Evolutionary conservation across 2,797 vertebrate genomes (phyloP).

Genomic region (Amblyopsis hoosieri): DNA sequence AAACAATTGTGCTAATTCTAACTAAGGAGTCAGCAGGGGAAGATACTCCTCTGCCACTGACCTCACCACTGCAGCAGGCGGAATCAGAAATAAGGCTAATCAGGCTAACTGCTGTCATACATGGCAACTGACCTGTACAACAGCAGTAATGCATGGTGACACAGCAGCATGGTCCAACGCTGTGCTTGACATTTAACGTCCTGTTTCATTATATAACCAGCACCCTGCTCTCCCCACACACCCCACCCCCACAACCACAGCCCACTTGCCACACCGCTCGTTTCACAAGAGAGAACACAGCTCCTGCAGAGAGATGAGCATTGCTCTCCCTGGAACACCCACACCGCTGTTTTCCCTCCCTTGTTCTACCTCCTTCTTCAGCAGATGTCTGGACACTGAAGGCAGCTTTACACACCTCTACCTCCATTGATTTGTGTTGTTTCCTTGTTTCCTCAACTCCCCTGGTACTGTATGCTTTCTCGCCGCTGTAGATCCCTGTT

Average conservation of each 20-base stretch:
- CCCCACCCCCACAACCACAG: not conserved
- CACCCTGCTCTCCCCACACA: constrained; percentile 13
- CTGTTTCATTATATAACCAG: constrained; percentile 50
- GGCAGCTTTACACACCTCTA: constrained; percentile 19
- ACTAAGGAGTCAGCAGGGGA: too few relatives aligned
- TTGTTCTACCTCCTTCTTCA: constrained; percentile 19
- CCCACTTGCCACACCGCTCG: constrained; percentile 28
- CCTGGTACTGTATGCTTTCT: constrained; percentile 5
- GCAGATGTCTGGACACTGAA: constrained; percentile 14
- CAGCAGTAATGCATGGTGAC: constrained; percentile 32
- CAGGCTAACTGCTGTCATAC: constrained; percentile 4
- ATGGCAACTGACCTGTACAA: not conserved
- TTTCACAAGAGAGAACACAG: constrained; percentile 65
- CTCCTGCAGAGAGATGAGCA: constrained; percentile 60
- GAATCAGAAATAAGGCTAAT: constrained; percentile 33
- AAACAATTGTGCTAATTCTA: too few relatives aligned
- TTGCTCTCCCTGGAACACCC: constrained; percentile 37
- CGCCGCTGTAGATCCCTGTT: constrained; percentile 26
- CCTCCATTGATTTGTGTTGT: constrained; percentile 38
- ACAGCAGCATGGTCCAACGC: constrained; percentile 37
- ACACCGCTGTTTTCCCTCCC: constrained; percentile 10
- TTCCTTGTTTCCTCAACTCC: constrained; percentile 13
- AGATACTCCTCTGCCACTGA: too few relatives aligned
- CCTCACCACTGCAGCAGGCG: too few relatives aligned
- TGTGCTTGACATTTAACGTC: constrained; percentile 58